phyloP scores from a whole-genome alignment of 2,797 vertebrate genomes.

The Synanceia verrucosa region DNA sequence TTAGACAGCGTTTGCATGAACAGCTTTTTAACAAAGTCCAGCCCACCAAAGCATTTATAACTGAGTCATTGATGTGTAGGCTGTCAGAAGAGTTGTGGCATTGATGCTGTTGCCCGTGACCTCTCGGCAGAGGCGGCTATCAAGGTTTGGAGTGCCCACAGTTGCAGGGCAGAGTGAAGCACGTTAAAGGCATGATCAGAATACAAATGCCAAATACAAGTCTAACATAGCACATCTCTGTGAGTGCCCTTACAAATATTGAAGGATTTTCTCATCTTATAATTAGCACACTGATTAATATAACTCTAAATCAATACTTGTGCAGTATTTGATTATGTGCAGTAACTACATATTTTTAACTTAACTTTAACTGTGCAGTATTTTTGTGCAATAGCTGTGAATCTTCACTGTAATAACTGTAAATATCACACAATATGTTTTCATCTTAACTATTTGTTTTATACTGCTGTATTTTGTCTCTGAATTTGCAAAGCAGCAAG shows the following conservation, averaged over 20 bases:
- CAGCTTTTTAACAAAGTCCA: constrained; percentile 73
- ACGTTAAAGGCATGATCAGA: constrained; percentile 53
- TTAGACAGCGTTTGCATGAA: constrained; percentile 56
- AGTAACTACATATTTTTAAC: too few species aligned
- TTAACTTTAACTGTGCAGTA: too few species aligned
- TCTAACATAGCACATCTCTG: neutral
- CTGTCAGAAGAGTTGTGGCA: constrained; percentile 73
- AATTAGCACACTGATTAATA: neutral
- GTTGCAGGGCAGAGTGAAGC: constrained; percentile 71
- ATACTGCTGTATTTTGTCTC: too few species aligned
- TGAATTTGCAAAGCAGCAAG: too few species aligned
- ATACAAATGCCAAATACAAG: neutral
- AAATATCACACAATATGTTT: too few species aligned
- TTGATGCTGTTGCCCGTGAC: constrained; percentile 70
- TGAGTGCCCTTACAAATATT: neutral
- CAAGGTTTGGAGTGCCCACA: constrained; percentile 70
- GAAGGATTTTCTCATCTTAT: neutral
- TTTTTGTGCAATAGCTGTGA: too few species aligned
- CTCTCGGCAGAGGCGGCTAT: constrained; percentile 61
- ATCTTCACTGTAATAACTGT: too few species aligned
- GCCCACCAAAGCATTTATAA: constrained; percentile 64
- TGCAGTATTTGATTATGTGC: too few species aligned
- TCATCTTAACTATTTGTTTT: too few species aligned
- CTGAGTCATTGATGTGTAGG: constrained; percentile 68
- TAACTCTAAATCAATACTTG: too few species aligned